Evolutionary conservation across 2,888 invertebrate genomes (phyloP).

Genomic region (Luperina nickerlii): DNA sequence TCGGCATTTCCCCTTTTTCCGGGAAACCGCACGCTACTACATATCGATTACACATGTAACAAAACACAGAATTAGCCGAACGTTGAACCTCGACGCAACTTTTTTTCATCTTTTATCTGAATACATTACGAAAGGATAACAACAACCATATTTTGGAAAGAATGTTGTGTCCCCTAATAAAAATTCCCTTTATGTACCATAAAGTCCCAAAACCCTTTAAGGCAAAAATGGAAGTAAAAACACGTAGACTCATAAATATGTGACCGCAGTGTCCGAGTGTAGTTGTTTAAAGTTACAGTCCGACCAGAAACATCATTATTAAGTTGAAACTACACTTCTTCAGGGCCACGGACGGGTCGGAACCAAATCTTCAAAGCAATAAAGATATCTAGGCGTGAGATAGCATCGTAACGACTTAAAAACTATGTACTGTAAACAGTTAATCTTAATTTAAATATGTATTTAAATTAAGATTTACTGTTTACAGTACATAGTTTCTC

Average conservation of each 20-base stretch:
- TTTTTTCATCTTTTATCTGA: constrained; percentile 41
- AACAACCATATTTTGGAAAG: constrained; percentile 58
- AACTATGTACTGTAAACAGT: constrained; percentile 62
- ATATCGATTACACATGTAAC: constrained; percentile 69
- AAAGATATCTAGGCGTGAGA: constrained; percentile 58
- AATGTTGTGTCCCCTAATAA: constrained; percentile 63
- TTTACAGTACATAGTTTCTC: too few relatives aligned
- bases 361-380: constrained; percentile 64
- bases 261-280: constrained; percentile 63
- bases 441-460: constrained; percentile 63
- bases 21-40: constrained; percentile 55
- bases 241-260: constrained; percentile 68
- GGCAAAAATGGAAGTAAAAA: constrained; percentile 62
- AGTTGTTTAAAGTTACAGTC: constrained; percentile 64
- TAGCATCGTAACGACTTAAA: constrained; percentile 60
- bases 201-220: constrained; percentile 57
- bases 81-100: constrained; percentile 58
- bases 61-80: constrained; percentile 65
- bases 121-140: constrained; percentile 47
- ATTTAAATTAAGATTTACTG: too few relatives aligned
- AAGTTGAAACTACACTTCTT: constrained; percentile 66
- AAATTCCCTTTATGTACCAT: constrained; percentile 57
- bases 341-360: constrained; percentile 35
- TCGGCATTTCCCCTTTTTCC: constrained; percentile 69
- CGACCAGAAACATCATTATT: constrained; percentile 67